A percentile compares a stretch with the other conserved stretches of the same genome.
Evolutionary conservation across 2,113 vertebrate species (phyloP).

Genomic region (Girardinichthys multiradiatus): DNA sequence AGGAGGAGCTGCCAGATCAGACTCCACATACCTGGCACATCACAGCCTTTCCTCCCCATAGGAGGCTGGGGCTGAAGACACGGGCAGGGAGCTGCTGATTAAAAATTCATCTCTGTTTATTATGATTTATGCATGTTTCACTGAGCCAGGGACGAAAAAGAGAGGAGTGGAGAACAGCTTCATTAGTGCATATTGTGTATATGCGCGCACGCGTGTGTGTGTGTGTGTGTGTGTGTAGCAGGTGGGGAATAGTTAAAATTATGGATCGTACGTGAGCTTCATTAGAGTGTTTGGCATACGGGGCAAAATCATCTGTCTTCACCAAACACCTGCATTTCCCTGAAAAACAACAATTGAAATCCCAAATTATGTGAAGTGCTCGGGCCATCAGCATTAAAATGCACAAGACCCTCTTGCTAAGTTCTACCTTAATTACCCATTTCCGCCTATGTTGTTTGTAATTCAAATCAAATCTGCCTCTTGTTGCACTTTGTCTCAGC

Average conservation of each 20-base stretch:
- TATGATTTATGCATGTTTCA: conserved; percentile 80
- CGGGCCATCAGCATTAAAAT: conserved; percentile 51
- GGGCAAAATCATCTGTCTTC: conserved; percentile 64
- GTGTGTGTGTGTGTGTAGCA: conserved; percentile 60
- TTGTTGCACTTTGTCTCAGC: conserved; percentile 39
- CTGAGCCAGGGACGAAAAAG: conserved; percentile 63
- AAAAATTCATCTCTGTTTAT: conserved; percentile 80
- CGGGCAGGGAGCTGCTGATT: conserved; percentile 71
- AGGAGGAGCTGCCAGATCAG: conserved; percentile 57
- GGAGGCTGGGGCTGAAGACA: conserved; percentile 63
- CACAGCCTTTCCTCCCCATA: conserved; percentile 50
- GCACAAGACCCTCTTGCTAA: conserved; percentile 56
- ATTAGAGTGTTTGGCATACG: conserved; percentile 74
- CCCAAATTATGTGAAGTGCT: conserved; percentile 41
- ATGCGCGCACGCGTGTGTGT: conserved; percentile 55
- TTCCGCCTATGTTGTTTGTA: conserved; percentile 51
- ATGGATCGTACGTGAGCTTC: conserved; percentile 73
- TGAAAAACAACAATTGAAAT: conserved; percentile 63
- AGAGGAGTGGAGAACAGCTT: conserved; percentile 73
- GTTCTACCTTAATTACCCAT: conserved; percentile 67
- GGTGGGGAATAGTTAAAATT: conserved; percentile 73
- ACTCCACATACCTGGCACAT: conserved; percentile 66
- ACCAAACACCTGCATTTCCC: conserved; percentile 71
- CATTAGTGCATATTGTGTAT: conserved; percentile 75
- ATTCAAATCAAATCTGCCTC: conserved; percentile 41